These are phyloP conservation scores for Azemiops feae DNA, from an alignment of 2,113 vertebrate species.

Conservation along the genomic window DNA sequence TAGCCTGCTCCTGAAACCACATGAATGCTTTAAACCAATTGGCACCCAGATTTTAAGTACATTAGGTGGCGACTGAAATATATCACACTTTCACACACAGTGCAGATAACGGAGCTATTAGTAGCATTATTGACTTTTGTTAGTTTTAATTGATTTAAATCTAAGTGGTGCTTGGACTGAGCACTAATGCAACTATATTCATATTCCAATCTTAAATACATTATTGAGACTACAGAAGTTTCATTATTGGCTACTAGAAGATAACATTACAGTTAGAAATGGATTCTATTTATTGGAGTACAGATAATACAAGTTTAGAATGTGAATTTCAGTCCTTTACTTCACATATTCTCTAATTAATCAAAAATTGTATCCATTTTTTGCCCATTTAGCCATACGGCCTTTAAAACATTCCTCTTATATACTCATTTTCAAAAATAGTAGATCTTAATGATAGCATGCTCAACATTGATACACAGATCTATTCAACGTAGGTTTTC, in stretches of 20 bases:
- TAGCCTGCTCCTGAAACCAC: neutral
- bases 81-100: neutral
- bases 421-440: neutral
- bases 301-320: neutral
- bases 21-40: neutral
- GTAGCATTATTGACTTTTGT: constrained; percentile 11
- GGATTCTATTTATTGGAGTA: neutral
- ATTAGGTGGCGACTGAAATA: neutral
- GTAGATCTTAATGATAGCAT: neutral
- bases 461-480: neutral
- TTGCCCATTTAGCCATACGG: neutral
- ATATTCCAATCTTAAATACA: constrained; percentile 23
- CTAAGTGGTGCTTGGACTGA: neutral
- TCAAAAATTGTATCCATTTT: neutral
- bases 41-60: neutral
- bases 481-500: neutral
- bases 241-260: neutral
- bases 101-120: neutral
- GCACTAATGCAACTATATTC: neutral
- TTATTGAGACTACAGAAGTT: constrained; percentile 3
- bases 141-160: constrained; percentile 13
- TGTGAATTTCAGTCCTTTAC: neutral
- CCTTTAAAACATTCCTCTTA: neutral
- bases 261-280: neutral
- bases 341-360: neutral